A percentile compares a stretch with the other conserved stretches of the same genome.
These are phyloP conservation scores for Cheilosia impressa DNA, from an alignment of 2,888 invertebrate genomes.

Conservation along the genomic window DNA sequence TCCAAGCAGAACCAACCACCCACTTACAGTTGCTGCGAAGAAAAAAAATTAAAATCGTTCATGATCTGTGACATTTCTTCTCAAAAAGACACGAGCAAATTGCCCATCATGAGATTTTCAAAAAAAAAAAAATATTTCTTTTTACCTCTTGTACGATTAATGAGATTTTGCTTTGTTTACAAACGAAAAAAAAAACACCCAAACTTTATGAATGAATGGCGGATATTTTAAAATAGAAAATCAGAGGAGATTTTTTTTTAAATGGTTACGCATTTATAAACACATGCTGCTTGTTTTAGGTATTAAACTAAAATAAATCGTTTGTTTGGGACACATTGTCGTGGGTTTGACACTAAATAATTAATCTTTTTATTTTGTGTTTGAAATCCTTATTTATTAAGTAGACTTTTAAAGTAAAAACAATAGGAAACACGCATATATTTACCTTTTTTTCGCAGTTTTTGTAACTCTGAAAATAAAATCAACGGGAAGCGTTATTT, in stretches of 20 bases:
- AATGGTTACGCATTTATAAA: too few species aligned
- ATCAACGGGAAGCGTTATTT: too few species aligned
- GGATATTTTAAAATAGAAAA: constrained; percentile 44
- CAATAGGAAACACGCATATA: neutral
- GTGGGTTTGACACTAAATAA: neutral
- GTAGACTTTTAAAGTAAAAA: neutral
- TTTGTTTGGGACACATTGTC: neutral
- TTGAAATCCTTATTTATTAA: neutral
- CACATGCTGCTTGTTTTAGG: neutral
- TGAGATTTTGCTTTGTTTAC: constrained; percentile 2
- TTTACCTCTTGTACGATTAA: neutral
- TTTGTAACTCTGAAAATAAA: neutral
- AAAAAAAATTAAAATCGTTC: constrained; percentile 6
- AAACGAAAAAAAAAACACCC: neutral
- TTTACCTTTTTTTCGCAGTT: neutral
- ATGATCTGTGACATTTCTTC: constrained; percentile 14
- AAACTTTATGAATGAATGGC: constrained; percentile 32
- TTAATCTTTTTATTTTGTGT: neutral
- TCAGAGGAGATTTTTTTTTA: neutral
- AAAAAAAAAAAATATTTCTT: neutral
- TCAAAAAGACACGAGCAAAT: constrained; percentile 6
- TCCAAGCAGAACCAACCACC: too few species aligned
- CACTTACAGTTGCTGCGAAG: neutral
- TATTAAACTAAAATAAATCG: constrained; percentile 1
- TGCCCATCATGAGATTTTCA: neutral